Evolutionary conservation across 2,797 vertebrate species (phyloP).

Genomic region (Notoglanidium macrostoma): DNA sequence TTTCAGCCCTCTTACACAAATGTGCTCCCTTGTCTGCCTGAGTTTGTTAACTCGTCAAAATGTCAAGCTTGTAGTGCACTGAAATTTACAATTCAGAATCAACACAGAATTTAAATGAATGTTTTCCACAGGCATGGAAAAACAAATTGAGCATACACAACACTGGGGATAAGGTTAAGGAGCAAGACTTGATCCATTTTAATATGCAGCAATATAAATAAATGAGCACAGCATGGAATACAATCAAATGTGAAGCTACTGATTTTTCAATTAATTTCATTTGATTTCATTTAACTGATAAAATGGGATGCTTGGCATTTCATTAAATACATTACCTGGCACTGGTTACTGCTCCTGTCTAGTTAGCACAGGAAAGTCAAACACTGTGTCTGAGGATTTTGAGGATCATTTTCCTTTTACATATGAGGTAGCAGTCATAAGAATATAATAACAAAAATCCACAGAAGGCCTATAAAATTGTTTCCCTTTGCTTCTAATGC

Average conservation of each 20-base stretch:
- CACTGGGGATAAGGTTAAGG: constrained; percentile 5
- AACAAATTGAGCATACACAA: constrained; percentile 30
- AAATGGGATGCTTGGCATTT: not conserved
- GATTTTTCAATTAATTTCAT: not conserved
- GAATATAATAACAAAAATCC: not conserved
- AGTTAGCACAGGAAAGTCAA: not conserved
- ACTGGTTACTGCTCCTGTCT: not conserved
- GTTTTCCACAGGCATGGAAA: constrained; percentile 9
- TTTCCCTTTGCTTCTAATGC: not conserved
- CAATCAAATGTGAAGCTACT: not conserved
- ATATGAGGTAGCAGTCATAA: not conserved
- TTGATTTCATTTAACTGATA: not conserved
- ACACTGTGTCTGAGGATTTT: not conserved
- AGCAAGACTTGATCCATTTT: not conserved
- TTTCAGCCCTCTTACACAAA: constrained; percentile 44
- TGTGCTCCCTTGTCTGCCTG: constrained; percentile 31
- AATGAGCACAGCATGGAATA: not conserved
- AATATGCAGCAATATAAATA: constrained; percentile 2
- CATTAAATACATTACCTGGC: not conserved
- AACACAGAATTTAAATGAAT: constrained; percentile 34
- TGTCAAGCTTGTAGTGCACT: constrained; percentile 42
- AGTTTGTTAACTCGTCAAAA: constrained; percentile 49
- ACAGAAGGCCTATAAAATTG: not conserved
- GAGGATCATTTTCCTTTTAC: not conserved
- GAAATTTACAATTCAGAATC: constrained; percentile 46